Percentiles rank a stretch among this genome's conserved stretches.
Evolutionary conservation across 2,113 vertebrate genomes (phyloP).

Genomic region (Rhinichthys klamathensis): DNA sequence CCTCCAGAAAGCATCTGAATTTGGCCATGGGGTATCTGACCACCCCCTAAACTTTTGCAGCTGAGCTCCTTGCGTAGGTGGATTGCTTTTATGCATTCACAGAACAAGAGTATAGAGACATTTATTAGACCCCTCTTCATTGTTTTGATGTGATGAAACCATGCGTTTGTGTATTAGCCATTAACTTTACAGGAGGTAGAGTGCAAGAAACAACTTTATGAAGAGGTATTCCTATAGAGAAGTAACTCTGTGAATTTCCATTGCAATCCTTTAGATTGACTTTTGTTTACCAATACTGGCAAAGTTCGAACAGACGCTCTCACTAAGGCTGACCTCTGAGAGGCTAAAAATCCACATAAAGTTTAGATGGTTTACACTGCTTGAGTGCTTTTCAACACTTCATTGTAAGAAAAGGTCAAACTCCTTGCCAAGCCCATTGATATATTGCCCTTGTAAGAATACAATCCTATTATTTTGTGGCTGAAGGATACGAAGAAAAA

Average conservation of each 20-base stretch:
- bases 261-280: constrained; percentile 16
- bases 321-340: background rate
- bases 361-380: constrained; percentile 36
- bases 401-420: constrained; percentile 44
- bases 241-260: background rate
- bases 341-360: constrained; percentile 34
- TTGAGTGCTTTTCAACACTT: constrained; percentile 39
- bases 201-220: background rate
- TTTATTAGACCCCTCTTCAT: constrained; percentile 20
- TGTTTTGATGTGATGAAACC: background rate
- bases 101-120: background rate
- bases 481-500: constrained; percentile 22
- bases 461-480: constrained; percentile 16
- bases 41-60: constrained; percentile 28
- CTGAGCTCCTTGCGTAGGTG: constrained; percentile 33
- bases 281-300: constrained; percentile 38
- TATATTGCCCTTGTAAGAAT: constrained; percentile 2
- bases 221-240: background rate
- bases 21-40: constrained; percentile 25
- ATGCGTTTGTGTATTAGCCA: background rate
- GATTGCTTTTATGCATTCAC: constrained; percentile 24
- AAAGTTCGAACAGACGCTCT: background rate
- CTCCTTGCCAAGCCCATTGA: constrained; percentile 31
- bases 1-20: constrained; percentile 40
- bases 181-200: background rate